Evolutionary conservation across 2,888 invertebrate species (phyloP).

Genomic region (Drosophila percnosoma): DNA sequence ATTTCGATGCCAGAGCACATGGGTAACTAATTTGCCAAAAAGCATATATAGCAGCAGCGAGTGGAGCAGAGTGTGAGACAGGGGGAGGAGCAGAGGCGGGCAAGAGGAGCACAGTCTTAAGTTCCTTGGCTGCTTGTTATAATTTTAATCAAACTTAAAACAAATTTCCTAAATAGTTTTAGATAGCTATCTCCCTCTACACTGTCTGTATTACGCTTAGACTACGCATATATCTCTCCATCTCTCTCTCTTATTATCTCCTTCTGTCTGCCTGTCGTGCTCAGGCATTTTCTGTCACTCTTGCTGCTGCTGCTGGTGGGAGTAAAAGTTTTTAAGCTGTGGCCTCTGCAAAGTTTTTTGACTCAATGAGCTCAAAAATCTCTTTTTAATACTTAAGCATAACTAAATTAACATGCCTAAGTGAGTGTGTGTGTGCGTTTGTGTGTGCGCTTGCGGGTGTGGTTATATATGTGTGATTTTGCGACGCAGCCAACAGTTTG

Average conservation of each 20-base stretch:
- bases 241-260: background rate
- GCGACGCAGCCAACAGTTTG: conserved; percentile 39
- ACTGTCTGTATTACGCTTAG: background rate
- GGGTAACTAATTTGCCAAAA: conserved; percentile 51
- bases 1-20: conserved; percentile 43
- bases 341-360: conserved; percentile 67
- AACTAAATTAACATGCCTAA: conserved; percentile 74
- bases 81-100: background rate
- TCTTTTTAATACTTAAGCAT: conserved; percentile 80
- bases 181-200: conserved; percentile 25
- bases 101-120: conserved; percentile 8
- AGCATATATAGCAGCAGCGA: background rate
- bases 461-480: conserved; percentile 2
- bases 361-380: conserved; percentile 80
- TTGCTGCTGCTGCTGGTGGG: conserved; percentile 14
- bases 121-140: conserved; percentile 52
- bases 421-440: conserved; percentile 26
- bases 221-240: background rate
- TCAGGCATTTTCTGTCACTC: conserved; percentile 13
- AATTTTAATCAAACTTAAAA: conserved; percentile 70
- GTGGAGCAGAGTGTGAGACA: background rate
- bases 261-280: background rate
- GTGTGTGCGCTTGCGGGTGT: background rate
- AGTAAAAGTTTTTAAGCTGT: conserved; percentile 60
- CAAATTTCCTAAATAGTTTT: conserved; percentile 68